Evolutionary conservation across 2,888 invertebrate genomes (phyloP).

Genomic region (Hydriomena furcata): DNA sequence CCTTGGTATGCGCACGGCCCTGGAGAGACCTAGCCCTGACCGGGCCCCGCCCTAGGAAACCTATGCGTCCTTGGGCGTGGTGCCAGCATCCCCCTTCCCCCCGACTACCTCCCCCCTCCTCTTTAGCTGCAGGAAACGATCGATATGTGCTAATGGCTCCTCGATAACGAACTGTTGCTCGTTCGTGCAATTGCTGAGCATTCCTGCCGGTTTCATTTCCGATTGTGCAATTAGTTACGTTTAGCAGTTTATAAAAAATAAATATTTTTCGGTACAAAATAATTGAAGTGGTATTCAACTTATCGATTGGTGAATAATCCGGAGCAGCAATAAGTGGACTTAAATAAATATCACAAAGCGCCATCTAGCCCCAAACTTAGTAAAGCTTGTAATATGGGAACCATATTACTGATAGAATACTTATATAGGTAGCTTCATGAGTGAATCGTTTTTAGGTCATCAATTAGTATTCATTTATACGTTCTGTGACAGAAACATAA

Average conservation of each 20-base stretch:
- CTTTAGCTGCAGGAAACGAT: constrained; percentile 56
- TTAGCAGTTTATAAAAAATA: not conserved
- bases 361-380: too few species aligned
- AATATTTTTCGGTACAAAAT: too few species aligned
- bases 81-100: constrained; percentile 54
- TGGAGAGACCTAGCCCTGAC: constrained; percentile 62
- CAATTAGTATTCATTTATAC: constrained; percentile 28
- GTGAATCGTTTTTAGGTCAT: constrained; percentile 27
- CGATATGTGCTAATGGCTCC: constrained; percentile 60
- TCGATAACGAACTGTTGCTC: constrained; percentile 47
- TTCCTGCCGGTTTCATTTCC: constrained; percentile 30
- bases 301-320: constrained; percentile 3
- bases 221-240: constrained; percentile 13
- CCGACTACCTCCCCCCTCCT: constrained; percentile 18
- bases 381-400: too few species aligned
- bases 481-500: constrained; percentile 27
- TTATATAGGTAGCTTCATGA: too few species aligned
- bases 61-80: constrained; percentile 72
- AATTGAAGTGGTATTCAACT: not conserved
- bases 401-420: too few species aligned
- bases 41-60: constrained; percentile 62
- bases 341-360: too few species aligned
- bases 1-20: constrained; percentile 37
- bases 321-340: constrained; percentile 4
- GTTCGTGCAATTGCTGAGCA: constrained; percentile 29